These are phyloP conservation scores for Eulacestoma nigropectus DNA, from an alignment of 2,113 vertebrate species.

Conservation along the genomic window DNA sequence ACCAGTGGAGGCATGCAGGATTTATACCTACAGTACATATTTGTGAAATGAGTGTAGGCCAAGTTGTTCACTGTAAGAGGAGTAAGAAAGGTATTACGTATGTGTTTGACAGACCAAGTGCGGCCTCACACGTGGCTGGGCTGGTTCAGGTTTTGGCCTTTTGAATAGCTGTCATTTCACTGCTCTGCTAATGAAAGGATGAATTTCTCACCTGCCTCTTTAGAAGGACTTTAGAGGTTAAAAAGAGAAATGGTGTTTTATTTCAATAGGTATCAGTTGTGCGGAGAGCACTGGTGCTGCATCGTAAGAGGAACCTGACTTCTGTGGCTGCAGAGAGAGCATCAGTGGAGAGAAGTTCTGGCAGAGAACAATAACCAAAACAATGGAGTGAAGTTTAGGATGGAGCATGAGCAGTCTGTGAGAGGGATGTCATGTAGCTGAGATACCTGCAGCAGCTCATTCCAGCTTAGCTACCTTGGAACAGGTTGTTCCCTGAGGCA, in stretches of 20 bases:
- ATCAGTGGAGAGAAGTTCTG: background rate
- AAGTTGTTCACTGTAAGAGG: background rate
- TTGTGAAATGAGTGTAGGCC: background rate
- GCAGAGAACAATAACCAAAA: background rate
- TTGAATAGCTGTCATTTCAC: background rate
- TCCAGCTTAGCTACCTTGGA: background rate
- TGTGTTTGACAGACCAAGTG: background rate
- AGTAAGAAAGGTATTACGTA: background rate
- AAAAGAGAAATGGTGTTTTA: background rate
- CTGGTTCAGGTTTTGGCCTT: background rate
- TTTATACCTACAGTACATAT: background rate
- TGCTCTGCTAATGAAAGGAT: background rate
- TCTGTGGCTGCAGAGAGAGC: background rate
- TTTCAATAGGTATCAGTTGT: background rate
- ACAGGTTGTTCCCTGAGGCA: background rate
- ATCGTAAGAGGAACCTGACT: accelerated
- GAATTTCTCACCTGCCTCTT: background rate
- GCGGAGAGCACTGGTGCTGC: background rate
- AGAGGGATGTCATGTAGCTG: background rate
- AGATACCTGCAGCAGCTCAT: background rate
- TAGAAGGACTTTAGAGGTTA: background rate
- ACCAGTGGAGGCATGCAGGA: background rate
- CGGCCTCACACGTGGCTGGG: background rate
- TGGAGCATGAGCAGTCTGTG: background rate
- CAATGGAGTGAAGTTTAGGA: background rate